These are phyloP conservation scores for Pipa parva DNA, from an alignment of 2,113 vertebrate species.

Conservation along the genomic window DNA sequence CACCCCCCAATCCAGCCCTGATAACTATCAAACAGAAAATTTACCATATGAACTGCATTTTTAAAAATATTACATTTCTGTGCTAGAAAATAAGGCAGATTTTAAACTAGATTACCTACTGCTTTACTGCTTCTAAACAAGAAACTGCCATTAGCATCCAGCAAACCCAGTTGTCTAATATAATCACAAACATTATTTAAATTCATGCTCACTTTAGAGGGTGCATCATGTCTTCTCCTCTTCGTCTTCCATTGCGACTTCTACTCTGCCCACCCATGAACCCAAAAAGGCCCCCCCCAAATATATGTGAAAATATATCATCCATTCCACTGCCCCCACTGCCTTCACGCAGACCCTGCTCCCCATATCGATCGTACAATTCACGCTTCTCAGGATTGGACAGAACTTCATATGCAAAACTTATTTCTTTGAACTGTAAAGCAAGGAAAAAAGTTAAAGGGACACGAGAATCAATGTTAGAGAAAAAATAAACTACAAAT, in stretches of 20 bases:
- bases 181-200: not conserved
- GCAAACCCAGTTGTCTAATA: no score
- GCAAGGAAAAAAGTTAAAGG: not conserved
- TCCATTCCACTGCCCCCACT: constrained; percentile 92
- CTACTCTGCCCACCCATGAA: constrained; percentile 94
- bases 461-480: no score
- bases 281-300: constrained; percentile 93
- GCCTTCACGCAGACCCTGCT: constrained; percentile 93
- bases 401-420: constrained; percentile 96
- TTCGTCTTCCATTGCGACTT: constrained; percentile 87
- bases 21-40: no score
- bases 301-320: constrained; percentile 98
- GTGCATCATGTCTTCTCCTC: constrained; percentile 97
- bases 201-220: constrained; percentile 82
- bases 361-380: constrained; percentile 92
- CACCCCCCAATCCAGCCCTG: no score
- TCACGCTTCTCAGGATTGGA: constrained; percentile 96
- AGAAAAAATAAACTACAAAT: no score
- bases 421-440: constrained; percentile 95
- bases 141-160: no score
- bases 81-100: no score
- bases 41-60: no score
- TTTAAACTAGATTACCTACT: no score
- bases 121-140: no score
- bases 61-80: no score